Conservation (phyloP, 2,113 vertebrate species). For the Dicrurus megarhynchus region DNA sequence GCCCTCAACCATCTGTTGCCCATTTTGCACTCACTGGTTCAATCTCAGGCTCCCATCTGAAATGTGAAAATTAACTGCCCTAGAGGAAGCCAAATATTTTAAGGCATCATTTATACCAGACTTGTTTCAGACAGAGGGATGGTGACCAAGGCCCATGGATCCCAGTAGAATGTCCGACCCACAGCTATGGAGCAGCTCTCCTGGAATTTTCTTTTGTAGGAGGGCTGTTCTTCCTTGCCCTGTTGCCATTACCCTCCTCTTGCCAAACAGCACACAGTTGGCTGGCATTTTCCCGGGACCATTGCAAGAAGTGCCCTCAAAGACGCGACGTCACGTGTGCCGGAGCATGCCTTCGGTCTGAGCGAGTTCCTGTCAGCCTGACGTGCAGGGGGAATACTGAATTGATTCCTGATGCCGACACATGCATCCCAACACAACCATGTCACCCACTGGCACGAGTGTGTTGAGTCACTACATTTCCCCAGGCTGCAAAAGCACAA, state of each 20-base stretch:
- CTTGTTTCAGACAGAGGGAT: background rate
- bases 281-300: background rate
- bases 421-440: background rate
- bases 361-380: conserved; percentile 5
- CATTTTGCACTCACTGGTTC: background rate
- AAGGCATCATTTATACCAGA: background rate
- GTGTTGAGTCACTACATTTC: background rate
- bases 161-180: background rate
- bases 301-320: background rate
- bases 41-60: background rate
- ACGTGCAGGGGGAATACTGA: background rate
- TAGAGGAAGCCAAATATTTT: background rate
- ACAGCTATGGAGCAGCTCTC: background rate
- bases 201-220: background rate
- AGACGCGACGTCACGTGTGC: accelerated
- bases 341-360: background rate
- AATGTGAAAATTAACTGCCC: background rate
- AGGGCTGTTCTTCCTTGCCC: background rate
- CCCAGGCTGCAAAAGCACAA: background rate
- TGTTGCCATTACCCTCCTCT: background rate
- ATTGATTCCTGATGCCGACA: background rate
- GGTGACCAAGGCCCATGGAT: background rate
- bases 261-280: background rate
- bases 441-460: background rate
- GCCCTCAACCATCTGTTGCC: background rate